phyloP scores from a whole-genome alignment of 2,797 vertebrate species.

The Enteromius anoplus region DNA sequence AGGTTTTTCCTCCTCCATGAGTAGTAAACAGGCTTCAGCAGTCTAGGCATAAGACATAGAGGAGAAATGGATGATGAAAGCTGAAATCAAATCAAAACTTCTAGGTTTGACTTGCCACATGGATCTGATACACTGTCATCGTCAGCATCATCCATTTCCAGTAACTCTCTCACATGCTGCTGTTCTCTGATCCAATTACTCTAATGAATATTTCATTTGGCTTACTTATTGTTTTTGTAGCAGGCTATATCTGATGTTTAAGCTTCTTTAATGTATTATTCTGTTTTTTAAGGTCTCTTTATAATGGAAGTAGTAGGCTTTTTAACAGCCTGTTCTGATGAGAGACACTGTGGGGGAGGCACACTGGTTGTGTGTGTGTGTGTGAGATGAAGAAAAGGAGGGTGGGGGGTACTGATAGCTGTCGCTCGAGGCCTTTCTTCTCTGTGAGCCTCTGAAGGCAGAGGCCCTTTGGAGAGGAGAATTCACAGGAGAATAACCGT shows the following conservation, averaged over 20 bases:
- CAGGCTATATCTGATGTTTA: constrained; percentile 67
- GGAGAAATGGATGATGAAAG: constrained; percentile 33
- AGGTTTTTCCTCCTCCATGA: constrained; percentile 33
- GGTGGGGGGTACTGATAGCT: constrained; percentile 66
- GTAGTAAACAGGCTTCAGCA: constrained; percentile 30
- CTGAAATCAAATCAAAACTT: constrained; percentile 42
- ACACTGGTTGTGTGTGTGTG: constrained; percentile 32
- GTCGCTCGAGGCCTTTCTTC: constrained; percentile 75
- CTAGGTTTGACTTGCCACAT: constrained; percentile 53
- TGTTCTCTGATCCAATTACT: constrained; percentile 70
- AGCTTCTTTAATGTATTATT: constrained; percentile 78
- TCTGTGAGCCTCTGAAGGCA: constrained; percentile 74
- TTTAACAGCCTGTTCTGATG: constrained; percentile 65
- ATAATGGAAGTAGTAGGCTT: constrained; percentile 60
- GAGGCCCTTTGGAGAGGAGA: constrained; percentile 74
- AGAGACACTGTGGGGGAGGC: constrained; percentile 61
- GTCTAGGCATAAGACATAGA: constrained; percentile 10
- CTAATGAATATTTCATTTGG: constrained; percentile 76
- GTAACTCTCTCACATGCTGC: constrained; percentile 55
- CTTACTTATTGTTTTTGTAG: constrained; percentile 73
- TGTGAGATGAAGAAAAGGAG: constrained; percentile 32
- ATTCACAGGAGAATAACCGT: constrained; percentile 71
- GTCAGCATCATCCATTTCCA: constrained; percentile 53
- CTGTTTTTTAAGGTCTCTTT: constrained; percentile 72
- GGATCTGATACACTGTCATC: constrained; percentile 55